Percentiles rank a stretch among this genome's conserved stretches.
These are phyloP conservation scores for Agonopterix alstromeriana DNA, from an alignment of 2,888 invertebrate species.

Conservation along the genomic window DNA sequence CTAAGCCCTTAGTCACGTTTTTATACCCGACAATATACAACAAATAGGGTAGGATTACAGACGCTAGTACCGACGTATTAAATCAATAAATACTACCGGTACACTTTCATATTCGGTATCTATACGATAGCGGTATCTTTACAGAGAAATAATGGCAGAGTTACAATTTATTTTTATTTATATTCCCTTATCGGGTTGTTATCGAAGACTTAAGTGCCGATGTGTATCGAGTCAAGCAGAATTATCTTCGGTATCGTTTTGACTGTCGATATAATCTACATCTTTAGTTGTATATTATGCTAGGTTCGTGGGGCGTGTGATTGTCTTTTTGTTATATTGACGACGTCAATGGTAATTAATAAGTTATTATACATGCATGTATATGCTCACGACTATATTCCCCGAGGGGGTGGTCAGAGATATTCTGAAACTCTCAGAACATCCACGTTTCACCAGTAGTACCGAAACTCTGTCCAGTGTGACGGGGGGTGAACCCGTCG, in stretches of 20 bases:
- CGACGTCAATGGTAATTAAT: no score
- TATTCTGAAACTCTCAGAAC: no score
- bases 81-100: background rate
- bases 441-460: no score
- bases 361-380: no score
- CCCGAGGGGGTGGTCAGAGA: no score
- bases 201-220: constrained; percentile 57
- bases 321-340: background rate
- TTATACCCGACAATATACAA: no score
- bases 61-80: background rate
- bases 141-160: constrained; percentile 49
- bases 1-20: no score
- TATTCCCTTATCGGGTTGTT: constrained; percentile 49
- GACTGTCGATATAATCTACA: constrained; percentile 35
- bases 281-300: constrained; percentile 40
- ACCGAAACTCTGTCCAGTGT: no score
- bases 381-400: no score
- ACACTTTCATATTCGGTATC: constrained; percentile 1
- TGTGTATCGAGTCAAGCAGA: constrained; percentile 60
- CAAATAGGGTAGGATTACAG: no score
- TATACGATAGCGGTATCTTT: constrained; percentile 56
- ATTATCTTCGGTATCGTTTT: constrained; percentile 55
- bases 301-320: constrained; percentile 21
- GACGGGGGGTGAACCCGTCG: no score
- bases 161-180: constrained; percentile 66